A percentile compares a stretch with the other conserved stretches of the same genome.
These are phyloP conservation scores for Pseudomyrmex pallidus DNA, from an alignment of 1,140 invertebrate species.

Conservation along the genomic window DNA sequence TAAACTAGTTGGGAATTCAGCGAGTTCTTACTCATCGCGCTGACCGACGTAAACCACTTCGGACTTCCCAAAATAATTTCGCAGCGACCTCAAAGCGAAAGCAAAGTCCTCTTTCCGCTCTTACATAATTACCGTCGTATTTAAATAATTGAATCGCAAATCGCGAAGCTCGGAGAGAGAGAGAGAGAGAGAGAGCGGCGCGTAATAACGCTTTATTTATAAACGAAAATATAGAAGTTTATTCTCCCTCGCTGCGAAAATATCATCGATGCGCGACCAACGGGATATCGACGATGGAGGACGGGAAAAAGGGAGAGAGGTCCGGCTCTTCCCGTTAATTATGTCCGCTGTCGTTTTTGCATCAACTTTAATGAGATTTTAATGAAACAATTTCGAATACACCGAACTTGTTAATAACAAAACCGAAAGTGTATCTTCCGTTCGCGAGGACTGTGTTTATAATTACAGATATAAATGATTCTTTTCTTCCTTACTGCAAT, in stretches of 20 bases:
- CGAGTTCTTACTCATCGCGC: conserved; percentile 7
- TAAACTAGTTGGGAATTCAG: conserved; percentile 33
- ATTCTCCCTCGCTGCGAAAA: conserved; percentile 25
- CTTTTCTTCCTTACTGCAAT: conserved; percentile 1
- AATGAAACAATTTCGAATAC: conserved; percentile 39
- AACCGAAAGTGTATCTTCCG: conserved; percentile 27
- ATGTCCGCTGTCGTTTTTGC: conserved; percentile 4
- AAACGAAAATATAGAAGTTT: conserved; percentile 28
- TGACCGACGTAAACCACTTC: conserved; percentile 50
- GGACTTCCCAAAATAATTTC: conserved; percentile 68
- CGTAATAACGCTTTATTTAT: conserved; percentile 23
- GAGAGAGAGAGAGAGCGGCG: not conserved
- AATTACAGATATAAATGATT: not conserved
- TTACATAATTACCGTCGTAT: conserved; percentile 55
- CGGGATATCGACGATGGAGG: conserved; percentile 4
- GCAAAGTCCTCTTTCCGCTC: conserved; percentile 27
- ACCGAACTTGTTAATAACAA: conserved; percentile 31
- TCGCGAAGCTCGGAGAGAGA: not conserved
- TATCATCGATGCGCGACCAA: conserved; percentile 2
- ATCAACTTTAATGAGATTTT: conserved; percentile 36
- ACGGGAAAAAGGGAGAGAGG: too few relatives aligned
- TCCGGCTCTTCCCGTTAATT: conserved; percentile 19
- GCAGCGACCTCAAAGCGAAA: conserved; percentile 15
- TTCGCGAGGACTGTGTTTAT: conserved; percentile 5
- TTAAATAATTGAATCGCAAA: conserved; percentile 31